phyloP scores from a whole-genome alignment of 1,140 invertebrate species.

The Hyles euphorbiae region DNA sequence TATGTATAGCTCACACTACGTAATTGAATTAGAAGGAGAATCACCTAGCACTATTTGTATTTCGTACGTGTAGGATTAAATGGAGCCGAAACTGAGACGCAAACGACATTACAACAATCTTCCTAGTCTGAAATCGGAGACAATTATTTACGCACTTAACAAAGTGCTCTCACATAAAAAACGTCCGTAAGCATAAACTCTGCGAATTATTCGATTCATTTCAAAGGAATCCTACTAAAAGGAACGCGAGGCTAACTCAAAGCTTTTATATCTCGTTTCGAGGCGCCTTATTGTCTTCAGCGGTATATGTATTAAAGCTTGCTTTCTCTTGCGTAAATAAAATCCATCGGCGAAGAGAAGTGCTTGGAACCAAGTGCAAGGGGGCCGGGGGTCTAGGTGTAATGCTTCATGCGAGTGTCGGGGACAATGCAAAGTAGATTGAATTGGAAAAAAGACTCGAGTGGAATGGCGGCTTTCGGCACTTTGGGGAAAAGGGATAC shows the following conservation, averaged over 20 bases:
- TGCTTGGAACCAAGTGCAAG: conserved; percentile 57
- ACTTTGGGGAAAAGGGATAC: conserved; percentile 50
- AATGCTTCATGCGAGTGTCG: conserved; percentile 69
- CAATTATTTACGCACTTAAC: conserved; percentile 54
- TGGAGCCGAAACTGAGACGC: too few relatives aligned
- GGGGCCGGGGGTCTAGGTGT: conserved; percentile 54
- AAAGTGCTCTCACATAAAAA: conserved; percentile 58
- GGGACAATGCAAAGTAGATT: conserved; percentile 73
- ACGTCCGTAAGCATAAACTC: conserved; percentile 60
- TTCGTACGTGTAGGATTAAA: too few relatives aligned
- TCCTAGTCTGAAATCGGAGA: conserved; percentile 26
- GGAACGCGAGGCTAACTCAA: conserved; percentile 69
- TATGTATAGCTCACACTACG: too few relatives aligned
- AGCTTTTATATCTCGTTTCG: conserved; percentile 71
- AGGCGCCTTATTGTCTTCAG: conserved; percentile 69
- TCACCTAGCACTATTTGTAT: too few relatives aligned
- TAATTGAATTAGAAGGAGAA: too few relatives aligned
- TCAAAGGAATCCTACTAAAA: conserved; percentile 73
- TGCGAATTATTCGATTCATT: conserved; percentile 73
- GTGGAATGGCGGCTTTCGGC: conserved; percentile 51
- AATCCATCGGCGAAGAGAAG: conserved; percentile 66
- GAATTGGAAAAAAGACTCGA: conserved; percentile 71
- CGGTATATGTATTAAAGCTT: conserved; percentile 71
- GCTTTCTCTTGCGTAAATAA: conserved; percentile 73
- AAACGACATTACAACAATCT: conserved; percentile 9